Percentiles rank a stretch among this genome's conserved stretches.
phyloP scores from a whole-genome alignment of 2,797 vertebrate species.

The Odontamblyopus rebecca region DNA sequence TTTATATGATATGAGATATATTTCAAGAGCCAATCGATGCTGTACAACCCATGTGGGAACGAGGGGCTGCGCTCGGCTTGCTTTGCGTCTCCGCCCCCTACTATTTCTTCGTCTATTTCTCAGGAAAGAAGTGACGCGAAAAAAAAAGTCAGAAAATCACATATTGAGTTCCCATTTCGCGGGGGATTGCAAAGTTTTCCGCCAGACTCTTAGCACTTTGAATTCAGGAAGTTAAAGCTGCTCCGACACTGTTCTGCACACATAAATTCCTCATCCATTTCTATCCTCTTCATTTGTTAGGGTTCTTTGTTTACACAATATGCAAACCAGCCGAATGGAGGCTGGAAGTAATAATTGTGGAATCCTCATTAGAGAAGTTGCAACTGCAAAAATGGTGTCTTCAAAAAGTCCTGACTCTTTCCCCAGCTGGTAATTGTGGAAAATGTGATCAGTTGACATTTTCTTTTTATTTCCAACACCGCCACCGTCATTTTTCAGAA shows the following conservation, averaged over 20 bases:
- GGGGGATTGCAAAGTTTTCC: conserved; percentile 33
- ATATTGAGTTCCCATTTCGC: conserved; percentile 72
- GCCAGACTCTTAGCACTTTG: conserved; percentile 42
- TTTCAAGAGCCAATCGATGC: conserved; percentile 78
- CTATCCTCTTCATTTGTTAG: conserved; percentile 27
- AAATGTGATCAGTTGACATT: neutral
- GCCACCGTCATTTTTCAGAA: no score
- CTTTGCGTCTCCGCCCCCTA: conserved; percentile 53
- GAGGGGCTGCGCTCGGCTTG: conserved; percentile 55
- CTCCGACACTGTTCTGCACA: conserved; percentile 20
- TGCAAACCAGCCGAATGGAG: conserved; percentile 39
- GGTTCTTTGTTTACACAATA: conserved; percentile 54
- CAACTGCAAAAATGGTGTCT: conserved; percentile 19
- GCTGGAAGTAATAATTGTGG: conserved; percentile 41
- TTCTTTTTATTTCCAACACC: neutral
- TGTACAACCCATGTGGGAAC: conserved; percentile 69
- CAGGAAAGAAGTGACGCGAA: conserved; percentile 71
- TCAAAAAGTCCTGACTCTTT: conserved; percentile 10
- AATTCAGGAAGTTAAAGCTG: conserved; percentile 24
- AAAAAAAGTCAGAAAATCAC: conserved; percentile 70
- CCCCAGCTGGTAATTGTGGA: neutral
- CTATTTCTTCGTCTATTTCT: conserved; percentile 63
- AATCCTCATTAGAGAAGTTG: conserved; percentile 49
- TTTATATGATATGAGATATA: conserved; percentile 73
- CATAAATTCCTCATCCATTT: conserved; percentile 42